phyloP scores from a whole-genome alignment of 2,888 invertebrate species.

The Plebejus melissa region DNA sequence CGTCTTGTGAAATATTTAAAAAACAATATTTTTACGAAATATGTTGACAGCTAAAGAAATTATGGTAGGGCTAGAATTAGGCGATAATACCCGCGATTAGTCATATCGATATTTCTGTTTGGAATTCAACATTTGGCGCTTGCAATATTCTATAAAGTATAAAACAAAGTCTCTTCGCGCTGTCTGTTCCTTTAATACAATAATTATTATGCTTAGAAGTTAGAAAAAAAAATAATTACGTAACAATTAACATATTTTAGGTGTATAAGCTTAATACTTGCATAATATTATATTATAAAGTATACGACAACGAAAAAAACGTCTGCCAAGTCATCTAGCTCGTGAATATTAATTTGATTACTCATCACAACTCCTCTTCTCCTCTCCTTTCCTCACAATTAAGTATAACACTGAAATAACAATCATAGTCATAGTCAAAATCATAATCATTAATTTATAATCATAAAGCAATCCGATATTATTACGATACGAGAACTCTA shows the following conservation, averaged over 20 bases:
- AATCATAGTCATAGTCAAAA: neutral
- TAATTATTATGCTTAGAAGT: no score
- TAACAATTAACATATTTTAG: no score
- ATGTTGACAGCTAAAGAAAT: neutral
- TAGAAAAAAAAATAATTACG: no score
- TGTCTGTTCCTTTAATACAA: no score
- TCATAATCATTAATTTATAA: no score
- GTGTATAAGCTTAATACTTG: no score
- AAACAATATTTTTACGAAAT: conserved; percentile 6
- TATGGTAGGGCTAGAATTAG: conserved; percentile 7
- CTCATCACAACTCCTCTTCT: neutral
- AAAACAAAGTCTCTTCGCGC: no score
- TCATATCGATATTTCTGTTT: neutral
- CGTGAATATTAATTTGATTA: no score
- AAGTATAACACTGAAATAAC: neutral
- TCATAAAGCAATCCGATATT: neutral
- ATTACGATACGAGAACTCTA: neutral
- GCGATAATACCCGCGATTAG: neutral
- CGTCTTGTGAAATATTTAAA: conserved; percentile 1
- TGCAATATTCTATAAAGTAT: neutral
- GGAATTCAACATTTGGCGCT: neutral
- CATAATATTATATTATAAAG: no score
- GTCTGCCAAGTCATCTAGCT: no score
- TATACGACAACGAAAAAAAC: no score
- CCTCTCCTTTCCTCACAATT: neutral